These are phyloP conservation scores for Axea sp. DNA, from an alignment of 2,888 invertebrate species.

Conservation along the genomic window DNA sequence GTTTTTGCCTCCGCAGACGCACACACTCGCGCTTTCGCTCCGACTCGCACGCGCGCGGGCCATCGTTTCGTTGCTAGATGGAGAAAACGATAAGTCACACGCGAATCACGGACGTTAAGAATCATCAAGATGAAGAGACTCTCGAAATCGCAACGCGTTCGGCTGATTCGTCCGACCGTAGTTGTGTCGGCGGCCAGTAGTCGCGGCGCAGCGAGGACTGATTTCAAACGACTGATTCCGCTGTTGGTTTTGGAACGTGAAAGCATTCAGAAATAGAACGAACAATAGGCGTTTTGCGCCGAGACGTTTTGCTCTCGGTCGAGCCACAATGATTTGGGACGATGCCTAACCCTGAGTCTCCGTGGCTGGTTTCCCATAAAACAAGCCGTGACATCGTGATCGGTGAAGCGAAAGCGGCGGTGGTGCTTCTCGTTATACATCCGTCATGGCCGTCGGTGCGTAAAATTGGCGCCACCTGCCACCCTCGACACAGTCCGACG, in stretches of 20 bases:
- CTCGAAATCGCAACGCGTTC: no score
- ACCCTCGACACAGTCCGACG: conserved; percentile 67
- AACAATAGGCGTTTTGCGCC: conserved; percentile 8
- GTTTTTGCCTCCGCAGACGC: conserved; percentile 1
- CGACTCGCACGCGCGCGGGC: neutral
- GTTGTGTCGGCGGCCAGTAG: neutral
- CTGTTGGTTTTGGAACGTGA: conserved; percentile 1
- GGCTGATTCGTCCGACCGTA: neutral
- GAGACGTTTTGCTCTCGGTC: neutral
- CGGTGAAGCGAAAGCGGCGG: conserved; percentile 70
- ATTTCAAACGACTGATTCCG: neutral
- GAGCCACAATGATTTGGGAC: conserved; percentile 40
- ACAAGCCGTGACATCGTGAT: conserved; percentile 77
- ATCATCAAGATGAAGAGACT: no score
- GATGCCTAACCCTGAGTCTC: conserved; percentile 52
- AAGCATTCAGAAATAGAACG: conserved; percentile 16
- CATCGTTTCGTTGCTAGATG: neutral
- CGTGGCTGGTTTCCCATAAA: conserved; percentile 72
- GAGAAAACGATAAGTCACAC: conserved; percentile 66
- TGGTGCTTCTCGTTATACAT: conserved; percentile 72
- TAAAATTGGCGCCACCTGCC: conserved; percentile 80
- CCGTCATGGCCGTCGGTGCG: conserved; percentile 79
- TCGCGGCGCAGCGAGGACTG: neutral
- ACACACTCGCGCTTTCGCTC: neutral
- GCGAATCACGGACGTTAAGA: conserved; percentile 52